phyloP scores from a whole-genome alignment of 2,888 invertebrate species.

The Platypus cylindrus region DNA sequence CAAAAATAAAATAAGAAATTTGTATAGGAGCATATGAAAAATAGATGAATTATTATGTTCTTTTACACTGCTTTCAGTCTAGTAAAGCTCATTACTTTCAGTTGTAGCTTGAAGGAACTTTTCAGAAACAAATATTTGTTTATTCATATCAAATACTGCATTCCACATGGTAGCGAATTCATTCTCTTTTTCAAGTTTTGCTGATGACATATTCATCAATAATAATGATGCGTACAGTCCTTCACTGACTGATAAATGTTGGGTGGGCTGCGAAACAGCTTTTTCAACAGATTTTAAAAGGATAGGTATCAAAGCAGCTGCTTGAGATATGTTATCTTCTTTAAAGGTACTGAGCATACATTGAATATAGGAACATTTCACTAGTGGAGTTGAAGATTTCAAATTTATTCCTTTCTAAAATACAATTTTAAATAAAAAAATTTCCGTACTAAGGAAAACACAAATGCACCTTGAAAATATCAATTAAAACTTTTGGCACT shows the following conservation, averaged over 20 bases:
- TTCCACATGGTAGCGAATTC: constrained; percentile 51
- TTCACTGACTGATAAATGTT: constrained; percentile 56
- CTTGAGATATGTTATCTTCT: constrained; percentile 37
- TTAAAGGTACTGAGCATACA: constrained; percentile 57
- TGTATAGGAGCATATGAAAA: no score
- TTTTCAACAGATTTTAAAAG: constrained; percentile 61
- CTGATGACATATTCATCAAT: constrained; percentile 47
- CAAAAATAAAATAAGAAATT: no score
- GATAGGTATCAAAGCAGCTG: constrained; percentile 43
- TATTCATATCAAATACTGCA: constrained; percentile 58
- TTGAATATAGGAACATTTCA: constrained; percentile 67
- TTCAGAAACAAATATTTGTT: constrained; percentile 71
- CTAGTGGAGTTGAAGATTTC: constrained; percentile 65
- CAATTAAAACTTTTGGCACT: constrained; percentile 51
- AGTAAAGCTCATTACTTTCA: constrained; percentile 52
- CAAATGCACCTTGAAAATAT: constrained; percentile 44
- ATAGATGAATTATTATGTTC: no score
- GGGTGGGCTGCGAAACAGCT: constrained; percentile 61
- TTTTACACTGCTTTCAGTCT: not conserved
- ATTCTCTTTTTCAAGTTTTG: constrained; percentile 35
- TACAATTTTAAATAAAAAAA: constrained; percentile 6
- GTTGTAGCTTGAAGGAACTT: constrained; percentile 59
- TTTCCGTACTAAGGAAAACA: constrained; percentile 15
- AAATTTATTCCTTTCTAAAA: constrained; percentile 56
- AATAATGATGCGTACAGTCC: constrained; percentile 57